Base-by-base conservation (phyloP, 2,113 vertebrate species). In the Thryonomys swinderianus region DNA sequence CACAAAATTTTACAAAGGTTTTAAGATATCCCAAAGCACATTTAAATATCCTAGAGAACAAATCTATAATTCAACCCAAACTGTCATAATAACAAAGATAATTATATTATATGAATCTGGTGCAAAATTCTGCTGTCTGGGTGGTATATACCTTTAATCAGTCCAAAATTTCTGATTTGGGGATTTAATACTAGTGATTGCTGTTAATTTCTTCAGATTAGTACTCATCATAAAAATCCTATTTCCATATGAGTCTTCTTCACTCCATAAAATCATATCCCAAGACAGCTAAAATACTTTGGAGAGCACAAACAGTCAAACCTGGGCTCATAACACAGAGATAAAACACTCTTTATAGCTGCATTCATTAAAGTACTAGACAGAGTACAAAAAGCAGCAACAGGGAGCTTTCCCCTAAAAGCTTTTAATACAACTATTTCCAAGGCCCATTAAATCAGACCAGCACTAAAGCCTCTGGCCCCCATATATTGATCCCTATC, bases 201-300 rank as follows among this genome's bases (percentile, higher is more conserved):
- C 82, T 85, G 91, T 89, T 97, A 93, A 96, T 97, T 96, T 97
- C 95, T 96, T 94, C 96, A 96, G 81, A 95, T 95, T 96, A 92
- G 88, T 93, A 57, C 94, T 96, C 95, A 94, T 96, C 94, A 96
- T 91, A 95, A 96, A 95, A 97, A 92, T 91, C 74, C 62, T 94
- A 97, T 97, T 94, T 95, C 74, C 61, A 89, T 95, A 59, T 85
- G 64, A 87, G 91, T 91, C 93, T 93, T 69, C 87, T 94, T 93
- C 88, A 81, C 42, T 93, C 93, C 55, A 96, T 96, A 84, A 95
- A 96, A 82, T 82, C 94, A 80, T 95, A 93, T 89, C 95, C 93
- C 89, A 3, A 92, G 90, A 74, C 51, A 96, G 64, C 83, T 92
- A n/a, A 34, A 96, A 94, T 91, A 69, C 69, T 85, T 85, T 80